Conservation (phyloP, 1,140 invertebrate genomes). For the Matsumurasca onukii region DNA sequence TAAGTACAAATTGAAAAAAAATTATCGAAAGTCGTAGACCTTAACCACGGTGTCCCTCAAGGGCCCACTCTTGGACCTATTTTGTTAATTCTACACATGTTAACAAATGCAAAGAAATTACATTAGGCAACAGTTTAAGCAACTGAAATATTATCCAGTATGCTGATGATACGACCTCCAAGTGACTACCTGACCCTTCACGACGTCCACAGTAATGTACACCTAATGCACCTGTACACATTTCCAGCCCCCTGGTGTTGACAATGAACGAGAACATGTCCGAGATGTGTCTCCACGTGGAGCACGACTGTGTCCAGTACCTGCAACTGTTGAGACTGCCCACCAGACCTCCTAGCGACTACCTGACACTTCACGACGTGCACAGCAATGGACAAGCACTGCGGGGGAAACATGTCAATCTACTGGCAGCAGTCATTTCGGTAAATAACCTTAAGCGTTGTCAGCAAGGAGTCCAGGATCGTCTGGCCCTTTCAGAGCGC, state of each 20-base stretch:
- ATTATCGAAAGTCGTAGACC: too few relatives aligned
- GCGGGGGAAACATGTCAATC: conserved; percentile 47
- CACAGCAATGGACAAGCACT: conserved; percentile 47
- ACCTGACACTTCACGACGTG: conserved; percentile 44
- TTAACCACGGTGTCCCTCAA: too few relatives aligned
- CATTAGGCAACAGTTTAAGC: too few relatives aligned
- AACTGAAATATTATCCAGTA: too few relatives aligned
- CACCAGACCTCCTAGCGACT: conserved; percentile 52
- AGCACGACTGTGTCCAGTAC: conserved; percentile 51
- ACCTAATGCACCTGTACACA: background rate
- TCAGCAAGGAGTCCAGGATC: too few relatives aligned
- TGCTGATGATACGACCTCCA: conserved; percentile 59
- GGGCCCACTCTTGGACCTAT: too few relatives aligned
- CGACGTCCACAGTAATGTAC: conserved; percentile 46
- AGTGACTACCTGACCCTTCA: conserved; percentile 42
- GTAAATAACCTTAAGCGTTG: too few relatives aligned
- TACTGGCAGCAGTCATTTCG: conserved; percentile 51
- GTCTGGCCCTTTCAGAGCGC: too few relatives aligned
- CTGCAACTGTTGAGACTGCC: conserved; percentile 56
- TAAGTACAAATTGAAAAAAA: too few relatives aligned
- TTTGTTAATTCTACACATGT: too few relatives aligned
- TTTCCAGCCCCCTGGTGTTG: conserved; percentile 57
- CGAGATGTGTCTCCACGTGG: conserved; percentile 56
- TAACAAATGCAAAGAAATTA: too few relatives aligned
- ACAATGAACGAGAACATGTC: conserved; percentile 59